A percentile compares a stretch with the other conserved stretches of the same genome.
Conservation (phyloP, 2,113 vertebrate genomes). For the Antidorcas marsupialis region DNA sequence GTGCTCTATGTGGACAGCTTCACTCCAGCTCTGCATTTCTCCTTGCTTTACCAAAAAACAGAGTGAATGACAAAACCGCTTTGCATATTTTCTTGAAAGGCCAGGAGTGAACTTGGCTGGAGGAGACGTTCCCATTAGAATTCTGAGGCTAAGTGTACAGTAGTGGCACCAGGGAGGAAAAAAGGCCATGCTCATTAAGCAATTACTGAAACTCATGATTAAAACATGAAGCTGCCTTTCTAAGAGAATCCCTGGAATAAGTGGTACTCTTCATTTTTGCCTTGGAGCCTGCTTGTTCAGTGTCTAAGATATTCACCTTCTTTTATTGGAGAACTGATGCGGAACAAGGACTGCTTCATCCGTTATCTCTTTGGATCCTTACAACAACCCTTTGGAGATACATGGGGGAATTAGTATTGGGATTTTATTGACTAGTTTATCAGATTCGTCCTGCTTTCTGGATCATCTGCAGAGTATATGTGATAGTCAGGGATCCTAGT, state of each 20-base stretch:
- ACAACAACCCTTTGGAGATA: neutral
- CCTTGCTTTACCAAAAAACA: neutral
- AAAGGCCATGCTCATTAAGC: slow-evolving; percentile 67
- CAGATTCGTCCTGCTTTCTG: neutral
- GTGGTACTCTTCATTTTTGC: slow-evolving; percentile 39
- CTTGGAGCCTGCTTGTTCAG: neutral
- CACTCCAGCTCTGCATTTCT: neutral
- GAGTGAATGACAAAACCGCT: slow-evolving; percentile 3
- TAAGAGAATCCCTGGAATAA: slow-evolving; percentile 37
- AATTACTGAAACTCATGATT: slow-evolving; percentile 67
- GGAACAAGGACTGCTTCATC: neutral
- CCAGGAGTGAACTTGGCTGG: neutral
- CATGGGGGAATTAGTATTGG: neutral
- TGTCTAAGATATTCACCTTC: neutral
- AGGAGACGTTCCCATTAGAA: slow-evolving; percentile 23
- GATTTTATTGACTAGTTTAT: neutral
- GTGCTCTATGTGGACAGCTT: neutral
- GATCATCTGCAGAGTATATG: neutral
- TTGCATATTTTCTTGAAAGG: neutral
- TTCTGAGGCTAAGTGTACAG: slow-evolving; percentile 24
- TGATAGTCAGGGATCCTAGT: neutral
- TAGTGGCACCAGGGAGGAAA: slow-evolving; percentile 36
- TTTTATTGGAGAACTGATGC: neutral
- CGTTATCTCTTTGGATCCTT: neutral
- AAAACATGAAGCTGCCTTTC: slow-evolving; percentile 68